A percentile compares a stretch with the other conserved stretches of the same genome.
phyloP scores from a whole-genome alignment of 2,797 vertebrate genomes.

The Aselliscus stoliczkanus region DNA sequence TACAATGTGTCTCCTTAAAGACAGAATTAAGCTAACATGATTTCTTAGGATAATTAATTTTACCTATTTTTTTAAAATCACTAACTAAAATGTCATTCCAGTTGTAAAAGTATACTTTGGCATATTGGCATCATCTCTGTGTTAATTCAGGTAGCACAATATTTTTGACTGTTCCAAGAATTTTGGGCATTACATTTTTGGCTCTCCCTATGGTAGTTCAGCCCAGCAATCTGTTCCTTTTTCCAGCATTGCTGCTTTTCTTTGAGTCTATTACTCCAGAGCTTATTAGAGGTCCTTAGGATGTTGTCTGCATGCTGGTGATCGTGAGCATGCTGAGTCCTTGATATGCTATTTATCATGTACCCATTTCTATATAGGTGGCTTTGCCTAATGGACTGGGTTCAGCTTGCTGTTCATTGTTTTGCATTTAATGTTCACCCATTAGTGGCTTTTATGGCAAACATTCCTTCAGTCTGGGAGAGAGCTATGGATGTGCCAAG shows the following conservation, averaged over 20 bases:
- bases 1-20: not conserved
- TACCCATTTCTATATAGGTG: not conserved
- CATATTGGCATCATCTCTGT: not conserved
- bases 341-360: not conserved
- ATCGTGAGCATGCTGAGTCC: not conserved
- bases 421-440: not conserved
- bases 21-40: not conserved
- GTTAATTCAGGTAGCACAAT: not conserved
- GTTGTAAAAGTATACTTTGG: not conserved
- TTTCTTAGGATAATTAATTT: not conserved
- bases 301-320: not conserved
- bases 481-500: not conserved
- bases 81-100: not conserved
- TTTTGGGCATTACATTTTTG: not conserved
- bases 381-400: not conserved
- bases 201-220: not conserved
- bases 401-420: not conserved
- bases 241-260: not conserved
- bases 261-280: not conserved
- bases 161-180: not conserved
- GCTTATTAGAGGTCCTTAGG: not conserved
- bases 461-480: not conserved
- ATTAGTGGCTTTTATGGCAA: not conserved
- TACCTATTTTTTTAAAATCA: not conserved
- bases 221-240: slow-evolving; percentile 51